These are phyloP conservation scores for Dendrolimus pini DNA, from an alignment of 2,888 invertebrate species.

Conservation along the genomic window DNA sequence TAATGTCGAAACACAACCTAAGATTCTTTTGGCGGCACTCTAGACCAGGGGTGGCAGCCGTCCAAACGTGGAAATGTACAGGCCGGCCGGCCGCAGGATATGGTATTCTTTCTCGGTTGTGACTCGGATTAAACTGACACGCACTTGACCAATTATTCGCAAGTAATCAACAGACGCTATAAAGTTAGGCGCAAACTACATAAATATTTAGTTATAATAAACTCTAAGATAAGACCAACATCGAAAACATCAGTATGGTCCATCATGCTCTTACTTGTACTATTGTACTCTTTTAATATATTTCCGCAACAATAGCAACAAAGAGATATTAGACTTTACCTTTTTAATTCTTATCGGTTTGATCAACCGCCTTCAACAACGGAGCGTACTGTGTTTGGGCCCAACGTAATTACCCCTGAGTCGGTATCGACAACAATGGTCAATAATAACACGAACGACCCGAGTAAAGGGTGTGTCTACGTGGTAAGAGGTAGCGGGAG, in stretches of 20 bases:
- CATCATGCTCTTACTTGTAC: neutral
- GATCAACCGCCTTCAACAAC: neutral
- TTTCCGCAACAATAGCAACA: constrained; percentile 22
- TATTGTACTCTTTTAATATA: constrained; percentile 6
- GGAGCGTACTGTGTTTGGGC: neutral
- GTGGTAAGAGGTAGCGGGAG: neutral
- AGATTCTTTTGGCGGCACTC: no score
- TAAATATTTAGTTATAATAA: neutral
- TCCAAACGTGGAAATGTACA: no score
- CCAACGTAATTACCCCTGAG: constrained; percentile 5
- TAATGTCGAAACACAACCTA: no score
- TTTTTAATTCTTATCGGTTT: constrained; percentile 27
- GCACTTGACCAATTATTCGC: neutral
- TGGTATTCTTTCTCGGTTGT: neutral
- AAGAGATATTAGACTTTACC: constrained; percentile 30
- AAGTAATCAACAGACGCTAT: neutral
- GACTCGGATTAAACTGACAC: neutral
- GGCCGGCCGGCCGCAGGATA: no score
- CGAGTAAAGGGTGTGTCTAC: neutral
- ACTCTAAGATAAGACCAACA: neutral
- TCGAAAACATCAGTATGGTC: neutral
- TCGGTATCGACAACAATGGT: constrained; percentile 30
- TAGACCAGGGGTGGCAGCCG: no score
- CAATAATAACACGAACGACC: constrained; percentile 25
- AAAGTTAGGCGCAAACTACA: neutral